Conservation (phyloP, 1,140 invertebrate species). For the Prorops nasuta region DNA sequence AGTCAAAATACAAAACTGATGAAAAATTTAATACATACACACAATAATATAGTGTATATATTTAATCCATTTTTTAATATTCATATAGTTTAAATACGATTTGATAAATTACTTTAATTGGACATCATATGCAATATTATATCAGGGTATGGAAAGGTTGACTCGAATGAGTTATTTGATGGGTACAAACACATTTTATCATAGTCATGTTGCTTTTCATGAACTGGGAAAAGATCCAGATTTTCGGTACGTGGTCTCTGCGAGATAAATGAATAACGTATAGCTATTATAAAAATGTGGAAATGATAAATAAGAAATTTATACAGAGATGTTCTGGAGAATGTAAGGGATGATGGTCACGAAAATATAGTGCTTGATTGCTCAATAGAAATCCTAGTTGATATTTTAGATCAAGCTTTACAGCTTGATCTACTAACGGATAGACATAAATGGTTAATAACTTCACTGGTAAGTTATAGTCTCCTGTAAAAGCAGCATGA, state of each 20-base stretch:
- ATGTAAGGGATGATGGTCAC: background rate
- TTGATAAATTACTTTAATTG: constrained; percentile 74
- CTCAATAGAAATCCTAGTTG: constrained; percentile 63
- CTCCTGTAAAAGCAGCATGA: background rate
- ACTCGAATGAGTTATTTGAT: constrained; percentile 74
- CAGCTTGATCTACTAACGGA: constrained; percentile 92
- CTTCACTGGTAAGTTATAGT: constrained; percentile 77
- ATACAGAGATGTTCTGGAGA: background rate
- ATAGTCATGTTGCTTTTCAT: constrained; percentile 48
- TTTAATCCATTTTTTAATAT: too few relatives aligned
- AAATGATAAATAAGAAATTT: too few relatives aligned
- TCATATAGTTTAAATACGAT: constrained; percentile 72
- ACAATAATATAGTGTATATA: too few relatives aligned
- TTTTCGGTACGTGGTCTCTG: constrained; percentile 43
- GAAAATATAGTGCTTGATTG: constrained; percentile 76
- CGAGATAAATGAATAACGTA: constrained; percentile 9
- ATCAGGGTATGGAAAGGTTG: constrained; percentile 78
- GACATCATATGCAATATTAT: constrained; percentile 83
- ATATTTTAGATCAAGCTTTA: constrained; percentile 84
- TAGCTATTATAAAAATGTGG: too few relatives aligned
- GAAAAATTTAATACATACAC: too few relatives aligned
- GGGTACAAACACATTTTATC: constrained; percentile 64
- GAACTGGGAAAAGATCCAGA: constrained; percentile 59
- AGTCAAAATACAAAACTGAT: too few relatives aligned
- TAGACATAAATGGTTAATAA: constrained; percentile 82